Evolutionary conservation across 2,888 invertebrate genomes (phyloP), one percentile per base, ranked within the genome.

Genomic region (Microplitis deprimator): DNA sequence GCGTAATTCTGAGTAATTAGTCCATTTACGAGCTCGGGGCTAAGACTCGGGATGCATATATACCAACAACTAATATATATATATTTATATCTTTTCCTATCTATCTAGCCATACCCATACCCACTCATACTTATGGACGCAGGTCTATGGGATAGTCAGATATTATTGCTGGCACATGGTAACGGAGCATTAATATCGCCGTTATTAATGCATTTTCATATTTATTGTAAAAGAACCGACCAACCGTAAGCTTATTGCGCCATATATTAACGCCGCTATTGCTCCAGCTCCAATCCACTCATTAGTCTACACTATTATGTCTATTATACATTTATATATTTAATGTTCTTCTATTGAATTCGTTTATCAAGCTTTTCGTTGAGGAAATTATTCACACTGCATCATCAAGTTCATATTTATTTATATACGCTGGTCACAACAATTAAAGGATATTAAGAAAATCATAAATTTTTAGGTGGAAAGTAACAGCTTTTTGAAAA

Each of bases 191-290:
- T 84, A 86, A 85, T 85, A 85, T 84, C 82, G 80, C 82, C 78
- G 84, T 84, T 85, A 83, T 85, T 87, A 86, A 86, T 86, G 86
- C 84, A 85, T 85, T 86, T 87, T 86, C 84, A 87, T 87, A 79
- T 81, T 29, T 76, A 85, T 84, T 85, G 84, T 84, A 83, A 68
- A 50, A 50, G 8, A 76, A 67, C 59, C 72, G 69, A 59, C 40
- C 77, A 81, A 80, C 75, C 81, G 81, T 81, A 81, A 82, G 80
- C 82, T 83, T 82, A 84, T 86, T 85, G 81, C 86, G 78, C 81
- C 84, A 83, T 83, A 83, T 84, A 86, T 86, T 86, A 86, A 84
- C 83, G 82, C 83, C 83, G 83, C 82, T 83, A 40, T 70, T 83
- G 50, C 50, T 50, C 50, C 13, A 84, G 83, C 82, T 80, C 79